Base-by-base conservation (phyloP, 1,140 invertebrate genomes). In the Teleopsis dalmanni region DNA sequence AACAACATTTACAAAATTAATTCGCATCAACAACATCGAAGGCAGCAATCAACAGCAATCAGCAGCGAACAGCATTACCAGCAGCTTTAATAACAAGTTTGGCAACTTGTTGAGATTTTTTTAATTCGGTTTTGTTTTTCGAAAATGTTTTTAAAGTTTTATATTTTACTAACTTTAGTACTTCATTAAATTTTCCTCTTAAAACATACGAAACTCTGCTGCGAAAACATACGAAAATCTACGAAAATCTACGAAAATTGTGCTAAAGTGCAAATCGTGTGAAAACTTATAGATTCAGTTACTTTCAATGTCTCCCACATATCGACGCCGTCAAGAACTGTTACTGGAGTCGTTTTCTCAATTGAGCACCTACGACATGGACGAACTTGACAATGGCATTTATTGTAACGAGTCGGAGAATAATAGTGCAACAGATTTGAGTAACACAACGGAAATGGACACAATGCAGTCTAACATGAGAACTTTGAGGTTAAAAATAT, bases 331-430 rank as follows among this genome's bases (percentile, higher is more conserved):
- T 26, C 42, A 49, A 25, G 35, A 49, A 21, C 23, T 49, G 35
- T 23, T 52, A 13, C 1, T 50, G 23, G 43, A 57, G 22, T 26
- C 45, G 16, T 59, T 59, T 40, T 56, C 53, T 1, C 35, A 47
- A 0, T 41, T 56, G 14, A 56, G 59, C 19, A 18, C 37, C 23
- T 57, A 55, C 13, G 52, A 53, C 22, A 54, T 61, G 27, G 52
- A 59, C 18, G 59, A 61, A 48, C 53, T 59, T 19, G 57, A 62
- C 21, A 53, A 48, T 36, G n/a, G 36, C 7, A 48, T 38, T 6
- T 25, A 33, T 33, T 44, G 11, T 21, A 4, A 13, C 16, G 42
- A 44, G 7, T n/a, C 34, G 8, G 19, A 35, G 19, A 44, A 44
- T 33, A 11, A 27, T 13, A 22, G 27, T n/a, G 42, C 34, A n/a